These are phyloP conservation scores for Antheraea mylitta DNA, from an alignment of 1,140 invertebrate species.

Conservation along the genomic window DNA sequence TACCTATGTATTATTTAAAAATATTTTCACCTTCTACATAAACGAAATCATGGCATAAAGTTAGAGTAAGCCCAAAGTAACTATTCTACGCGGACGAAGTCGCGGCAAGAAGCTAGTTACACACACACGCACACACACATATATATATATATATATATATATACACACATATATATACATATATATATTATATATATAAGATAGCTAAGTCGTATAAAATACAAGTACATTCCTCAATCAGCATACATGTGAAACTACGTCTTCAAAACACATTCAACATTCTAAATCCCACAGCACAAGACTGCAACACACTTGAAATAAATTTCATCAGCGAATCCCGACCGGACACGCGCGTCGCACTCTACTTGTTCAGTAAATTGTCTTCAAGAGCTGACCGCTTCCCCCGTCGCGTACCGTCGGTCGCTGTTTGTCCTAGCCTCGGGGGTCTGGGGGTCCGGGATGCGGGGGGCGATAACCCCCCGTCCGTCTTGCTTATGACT, in stretches of 20 bases:
- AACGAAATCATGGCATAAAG: no score
- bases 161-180: no score
- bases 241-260: neutral
- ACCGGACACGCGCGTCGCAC: constrained; percentile 35
- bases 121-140: no score
- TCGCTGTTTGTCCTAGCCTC: constrained; percentile 21
- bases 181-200: no score
- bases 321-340: constrained; percentile 53
- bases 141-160: no score
- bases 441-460: no score
- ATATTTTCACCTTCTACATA: no score
- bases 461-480: constrained; percentile 17
- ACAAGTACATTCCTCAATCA: neutral
- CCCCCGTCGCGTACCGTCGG: constrained; percentile 34
- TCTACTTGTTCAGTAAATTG: constrained; percentile 66
- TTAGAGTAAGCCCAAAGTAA: no score
- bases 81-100: no score
- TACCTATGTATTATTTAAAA: no score
- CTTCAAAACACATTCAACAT: constrained; percentile 8
- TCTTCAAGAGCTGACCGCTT: constrained; percentile 74
- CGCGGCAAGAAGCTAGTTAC: no score
- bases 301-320: constrained; percentile 41
- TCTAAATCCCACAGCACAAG: constrained; percentile 35
- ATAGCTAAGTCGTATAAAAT: neutral
- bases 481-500: constrained; percentile 77